Percentiles rank a stretch among this genome's conserved stretches.
Evolutionary conservation across 2,888 invertebrate species (phyloP).

Genomic region (Synergus umbraculus): DNA sequence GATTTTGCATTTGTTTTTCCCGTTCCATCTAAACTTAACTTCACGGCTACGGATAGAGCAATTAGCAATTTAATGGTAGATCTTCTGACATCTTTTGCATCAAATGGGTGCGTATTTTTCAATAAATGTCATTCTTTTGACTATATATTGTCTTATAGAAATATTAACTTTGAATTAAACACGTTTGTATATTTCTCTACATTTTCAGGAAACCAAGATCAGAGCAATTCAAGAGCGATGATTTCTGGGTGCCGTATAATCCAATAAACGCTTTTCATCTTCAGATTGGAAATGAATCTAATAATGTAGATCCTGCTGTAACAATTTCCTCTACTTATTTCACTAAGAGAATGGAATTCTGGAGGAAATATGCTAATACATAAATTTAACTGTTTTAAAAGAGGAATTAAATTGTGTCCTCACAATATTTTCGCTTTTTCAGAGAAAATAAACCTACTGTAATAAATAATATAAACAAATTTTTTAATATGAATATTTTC

Average conservation of each 20-base stretch:
- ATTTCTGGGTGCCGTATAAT: neutral
- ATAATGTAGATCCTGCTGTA: too few species aligned
- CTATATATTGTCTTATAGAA: too few species aligned
- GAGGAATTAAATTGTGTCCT: too few species aligned
- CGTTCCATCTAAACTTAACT: neutral
- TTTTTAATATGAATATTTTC: too few species aligned
- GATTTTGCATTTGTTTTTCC: conserved; percentile 38
- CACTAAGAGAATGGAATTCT: too few species aligned
- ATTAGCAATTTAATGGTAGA: conserved; percentile 23
- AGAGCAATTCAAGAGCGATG: neutral
- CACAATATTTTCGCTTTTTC: too few species aligned
- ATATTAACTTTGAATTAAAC: too few species aligned
- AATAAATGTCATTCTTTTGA: neutral
- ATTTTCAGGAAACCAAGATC: neutral
- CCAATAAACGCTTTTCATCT: neutral
- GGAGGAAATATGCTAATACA: too few species aligned
- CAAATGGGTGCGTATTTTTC: neutral
- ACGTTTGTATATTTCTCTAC: neutral
- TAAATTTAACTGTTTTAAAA: too few species aligned
- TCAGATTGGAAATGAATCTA: neutral
- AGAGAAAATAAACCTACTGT: too few species aligned
- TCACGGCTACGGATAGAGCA: neutral
- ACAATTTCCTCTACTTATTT: too few species aligned
- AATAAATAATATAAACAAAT: too few species aligned
- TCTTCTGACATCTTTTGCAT: neutral